phyloP scores from a whole-genome alignment of 2,888 invertebrate genomes.

The Xestoiulus laeticollis region DNA sequence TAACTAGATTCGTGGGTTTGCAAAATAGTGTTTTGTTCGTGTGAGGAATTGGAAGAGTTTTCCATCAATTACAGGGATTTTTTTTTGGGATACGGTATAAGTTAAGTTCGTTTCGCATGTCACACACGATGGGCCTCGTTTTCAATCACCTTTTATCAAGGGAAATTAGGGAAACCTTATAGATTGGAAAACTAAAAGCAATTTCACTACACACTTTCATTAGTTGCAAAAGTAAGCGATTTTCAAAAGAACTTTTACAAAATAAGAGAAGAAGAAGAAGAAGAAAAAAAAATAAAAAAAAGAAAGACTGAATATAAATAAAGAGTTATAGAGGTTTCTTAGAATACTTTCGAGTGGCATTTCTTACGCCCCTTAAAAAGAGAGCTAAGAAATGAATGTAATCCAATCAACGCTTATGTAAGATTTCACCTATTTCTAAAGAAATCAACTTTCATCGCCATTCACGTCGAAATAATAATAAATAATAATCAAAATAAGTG shows the following conservation, averaged over 20 bases:
- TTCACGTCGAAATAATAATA: background rate
- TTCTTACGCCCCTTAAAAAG: background rate
- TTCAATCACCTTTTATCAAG: constrained; percentile 34
- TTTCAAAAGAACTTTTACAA: constrained; percentile 23
- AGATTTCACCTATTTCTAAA: background rate
- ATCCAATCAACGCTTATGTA: background rate
- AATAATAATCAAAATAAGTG: background rate
- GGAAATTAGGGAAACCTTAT: constrained; percentile 35
- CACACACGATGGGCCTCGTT: background rate
- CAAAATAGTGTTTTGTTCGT: background rate
- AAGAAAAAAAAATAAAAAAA: background rate
- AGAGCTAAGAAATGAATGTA: background rate
- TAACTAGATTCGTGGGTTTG: too few species aligned
- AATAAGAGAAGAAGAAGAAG: background rate
- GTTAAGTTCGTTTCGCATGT: background rate
- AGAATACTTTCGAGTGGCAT: background rate
- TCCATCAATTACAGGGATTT: background rate
- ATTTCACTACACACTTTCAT: constrained; percentile 15
- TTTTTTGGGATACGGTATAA: background rate
- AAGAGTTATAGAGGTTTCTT: background rate
- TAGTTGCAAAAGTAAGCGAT: constrained; percentile 34
- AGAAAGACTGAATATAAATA: background rate
- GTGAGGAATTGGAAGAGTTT: background rate
- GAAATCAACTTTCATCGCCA: background rate
- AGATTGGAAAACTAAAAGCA: constrained; percentile 39